Evolutionary conservation across 2,113 vertebrate species (phyloP), one percentile per base, ranked within the genome.

Genomic region (Albula goreensis): DNA sequence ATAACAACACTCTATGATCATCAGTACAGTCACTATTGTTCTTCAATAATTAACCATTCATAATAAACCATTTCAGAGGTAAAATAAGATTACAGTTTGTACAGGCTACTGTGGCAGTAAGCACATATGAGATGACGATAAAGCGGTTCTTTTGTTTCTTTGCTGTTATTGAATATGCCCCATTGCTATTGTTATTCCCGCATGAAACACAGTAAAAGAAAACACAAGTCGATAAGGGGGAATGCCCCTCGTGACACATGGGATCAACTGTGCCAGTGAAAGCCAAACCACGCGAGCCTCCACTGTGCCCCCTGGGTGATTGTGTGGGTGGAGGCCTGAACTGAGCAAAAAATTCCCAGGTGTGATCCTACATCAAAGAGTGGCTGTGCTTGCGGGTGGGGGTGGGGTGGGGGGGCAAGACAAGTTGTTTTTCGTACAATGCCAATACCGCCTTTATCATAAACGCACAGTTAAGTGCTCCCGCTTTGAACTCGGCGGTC

Each of bases 211-310:
- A 22, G 60, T 66, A 88, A 84, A 86, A 88, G 77, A 88, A 85
- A 77, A 66, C 17, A 66, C 3, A 15, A 66, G 60, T 87, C 89
- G 89, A n/a, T 49, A 74, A 22, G 15, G 41, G 63, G 31, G 56
- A 48, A 52, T 19, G 53, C 88, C 89, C 53, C 52, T 31, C 17
- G n/a, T 84, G 57, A 82, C 85, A 79, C 79, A 48, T 78, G 10
- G 48, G 77, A 50, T 81, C 78, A 31, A n/a, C 70, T 25, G 22
- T 10, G 70, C 5, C n/a, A 74, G n/a, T 74, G 70, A 74, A 74
- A 87, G 92, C 87, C 91, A 93, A n/a, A 94, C 88, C 88, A 89
- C 85, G 22, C 63, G 22, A 31, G 22, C 25, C 91, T 89, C 77
- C 89, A 50, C 63, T 84, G 51, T 85, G 52, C 25, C 89, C 83